A percentile compares a stretch with the other conserved stretches of the same genome.
Evolutionary conservation across 2,797 vertebrate genomes (phyloP).

Genomic region (Carduelis carduelis): DNA sequence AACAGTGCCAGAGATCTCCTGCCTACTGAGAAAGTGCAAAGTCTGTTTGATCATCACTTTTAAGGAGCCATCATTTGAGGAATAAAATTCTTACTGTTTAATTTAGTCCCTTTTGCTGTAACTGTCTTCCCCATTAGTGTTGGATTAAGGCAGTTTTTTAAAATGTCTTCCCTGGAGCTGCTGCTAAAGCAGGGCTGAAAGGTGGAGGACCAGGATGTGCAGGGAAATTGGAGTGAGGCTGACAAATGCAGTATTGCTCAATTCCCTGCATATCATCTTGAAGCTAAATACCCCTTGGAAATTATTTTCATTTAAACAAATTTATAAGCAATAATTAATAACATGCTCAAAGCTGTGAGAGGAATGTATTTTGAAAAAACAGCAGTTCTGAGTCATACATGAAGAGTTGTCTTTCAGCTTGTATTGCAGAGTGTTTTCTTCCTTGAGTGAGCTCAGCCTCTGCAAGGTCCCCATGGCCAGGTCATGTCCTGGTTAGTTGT

Average conservation of each 20-base stretch:
- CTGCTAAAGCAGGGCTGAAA: background rate
- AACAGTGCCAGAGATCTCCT: background rate
- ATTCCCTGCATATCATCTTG: background rate
- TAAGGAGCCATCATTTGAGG: background rate
- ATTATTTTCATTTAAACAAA: background rate
- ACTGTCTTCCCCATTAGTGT: background rate
- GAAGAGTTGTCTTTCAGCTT: background rate
- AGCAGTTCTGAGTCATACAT: background rate
- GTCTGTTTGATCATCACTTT: background rate
- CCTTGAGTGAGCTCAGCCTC: background rate
- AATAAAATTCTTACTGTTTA: background rate
- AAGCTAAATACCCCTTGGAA: background rate
- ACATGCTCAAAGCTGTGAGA: background rate
- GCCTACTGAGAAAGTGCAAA: background rate
- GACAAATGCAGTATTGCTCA: background rate
- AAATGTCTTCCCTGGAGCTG: background rate
- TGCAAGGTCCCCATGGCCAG: background rate
- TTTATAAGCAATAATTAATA: background rate
- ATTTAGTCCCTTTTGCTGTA: background rate
- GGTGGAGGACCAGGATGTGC: background rate
- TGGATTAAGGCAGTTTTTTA: background rate
- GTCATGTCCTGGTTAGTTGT: background rate
- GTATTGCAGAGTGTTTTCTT: accelerated
- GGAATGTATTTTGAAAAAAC: background rate
- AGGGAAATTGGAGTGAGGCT: background rate